Evolutionary conservation across 2,797 vertebrate species (phyloP), one percentile per base, ranked within the genome.

Genomic region (Pitangus sulphuratus): DNA sequence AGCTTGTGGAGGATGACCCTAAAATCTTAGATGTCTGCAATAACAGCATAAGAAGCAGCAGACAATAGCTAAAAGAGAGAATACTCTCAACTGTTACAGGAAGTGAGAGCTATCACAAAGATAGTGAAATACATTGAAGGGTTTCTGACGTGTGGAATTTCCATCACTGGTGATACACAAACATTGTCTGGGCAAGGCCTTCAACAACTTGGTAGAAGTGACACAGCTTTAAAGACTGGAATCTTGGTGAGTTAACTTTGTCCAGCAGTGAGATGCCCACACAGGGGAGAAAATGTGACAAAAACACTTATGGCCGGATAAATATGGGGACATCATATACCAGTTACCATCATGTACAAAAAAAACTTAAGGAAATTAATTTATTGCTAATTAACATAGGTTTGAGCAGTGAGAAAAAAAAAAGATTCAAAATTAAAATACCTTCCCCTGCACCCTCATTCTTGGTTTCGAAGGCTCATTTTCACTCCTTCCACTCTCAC

Each of bases 111-210:
- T 64, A 35, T 45, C 21, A 25, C 15, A 35, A 76, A 37, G 24
- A 26, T 8, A 25, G 18, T 35, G 1, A 1, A 64, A 57, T 53
- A 40, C 0, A 1, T 18, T 24, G 24, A 54, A 62, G 16, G 3
- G 7, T 54, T 90, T 84, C 39, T 26, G 40, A 71, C 0, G 0
- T 8, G 1, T 58, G 39, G 18, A 45, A 66, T 84, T 76, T 92
- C 26, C 20, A 18, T n/a, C 21, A 33, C 25, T 37, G 30, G 6
- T 45, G 24, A 33, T 61, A 28, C 0, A 6, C 4, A 78, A 7
- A 57, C 6, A n/a, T 74, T 22, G 7, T 4, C 9, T 47, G 11
- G 25, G 7, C 12, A 33, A 69, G 11, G 2, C 8, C 19, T 22
- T 53, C 15, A 66, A 18, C 2, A 91, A 12, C 2, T 33, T 77